These are phyloP conservation scores for Rhamphomyia laevipes DNA, from an alignment of 2,888 invertebrate species.

Conservation along the genomic window DNA sequence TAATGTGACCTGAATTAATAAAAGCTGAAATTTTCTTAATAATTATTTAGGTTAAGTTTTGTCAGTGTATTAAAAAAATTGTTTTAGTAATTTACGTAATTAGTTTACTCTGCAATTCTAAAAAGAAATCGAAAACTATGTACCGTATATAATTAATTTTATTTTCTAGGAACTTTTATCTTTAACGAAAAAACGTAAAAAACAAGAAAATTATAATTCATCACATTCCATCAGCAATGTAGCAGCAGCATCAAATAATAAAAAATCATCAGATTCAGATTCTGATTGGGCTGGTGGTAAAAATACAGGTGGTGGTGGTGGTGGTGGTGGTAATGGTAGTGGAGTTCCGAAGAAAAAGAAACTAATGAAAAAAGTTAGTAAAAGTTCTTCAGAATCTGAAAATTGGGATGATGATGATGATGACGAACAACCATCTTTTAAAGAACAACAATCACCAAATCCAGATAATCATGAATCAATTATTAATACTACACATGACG, in stretches of 20 bases:
- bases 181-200: conserved; percentile 67
- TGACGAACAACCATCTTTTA: conserved; percentile 24
- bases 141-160: background rate
- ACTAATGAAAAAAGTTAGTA: conserved; percentile 29
- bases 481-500: conserved; percentile 24
- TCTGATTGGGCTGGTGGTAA: conserved; percentile 40
- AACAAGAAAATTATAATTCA: conserved; percentile 32
- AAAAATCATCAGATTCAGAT: conserved; percentile 46
- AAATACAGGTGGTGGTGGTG: conserved; percentile 33
- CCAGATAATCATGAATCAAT: conserved; percentile 8
- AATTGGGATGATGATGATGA: conserved; percentile 26
- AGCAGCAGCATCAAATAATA: conserved; percentile 29
- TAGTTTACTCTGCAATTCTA: too few relatives aligned
- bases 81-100: too few relatives aligned
- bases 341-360: conserved; percentile 35
- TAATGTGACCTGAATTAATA: too few relatives aligned
- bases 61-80: too few relatives aligned
- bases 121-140: too few relatives aligned
- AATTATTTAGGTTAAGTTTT: too few relatives aligned
- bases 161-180: conserved; percentile 60
- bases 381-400: conserved; percentile 27
- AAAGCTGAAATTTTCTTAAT: too few relatives aligned
- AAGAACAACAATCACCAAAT: conserved; percentile 18
- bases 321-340: conserved; percentile 30
- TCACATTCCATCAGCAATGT: conserved; percentile 29